These are phyloP conservation scores for Pseudorectes ferrugineus DNA, from an alignment of 2,113 vertebrate species.

Conservation along the genomic window DNA sequence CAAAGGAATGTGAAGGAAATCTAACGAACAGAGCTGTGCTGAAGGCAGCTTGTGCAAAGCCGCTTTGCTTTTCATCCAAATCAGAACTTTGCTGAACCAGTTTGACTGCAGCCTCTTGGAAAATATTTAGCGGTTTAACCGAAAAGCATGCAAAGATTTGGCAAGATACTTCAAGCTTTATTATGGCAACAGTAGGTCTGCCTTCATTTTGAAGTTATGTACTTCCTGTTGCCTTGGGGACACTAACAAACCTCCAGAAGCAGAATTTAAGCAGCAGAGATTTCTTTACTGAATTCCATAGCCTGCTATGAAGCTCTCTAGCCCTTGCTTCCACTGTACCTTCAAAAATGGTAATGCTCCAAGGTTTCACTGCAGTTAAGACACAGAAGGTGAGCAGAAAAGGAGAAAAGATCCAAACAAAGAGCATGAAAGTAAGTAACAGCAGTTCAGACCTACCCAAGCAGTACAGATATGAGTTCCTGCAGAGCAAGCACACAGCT, in stretches of 20 bases:
- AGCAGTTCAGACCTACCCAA: neutral
- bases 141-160: neutral
- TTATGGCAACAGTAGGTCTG: neutral
- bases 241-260: neutral
- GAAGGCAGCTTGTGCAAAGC: neutral
- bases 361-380: neutral
- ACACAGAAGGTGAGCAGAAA: neutral
- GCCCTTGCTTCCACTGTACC: neutral
- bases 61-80: neutral
- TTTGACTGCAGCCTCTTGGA: neutral
- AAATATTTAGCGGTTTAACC: neutral
- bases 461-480: neutral
- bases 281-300: neutral
- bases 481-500: neutral
- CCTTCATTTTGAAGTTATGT: fast-evolving
- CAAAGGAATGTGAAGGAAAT: fast-evolving
- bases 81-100: neutral
- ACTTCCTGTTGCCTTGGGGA: neutral
- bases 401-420: neutral
- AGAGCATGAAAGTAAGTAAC: neutral
- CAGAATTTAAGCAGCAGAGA: neutral
- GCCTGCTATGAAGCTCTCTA: neutral
- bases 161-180: neutral
- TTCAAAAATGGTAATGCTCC: fast-evolving
- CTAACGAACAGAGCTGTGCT: fast-evolving